Base-by-base conservation (phyloP, 2,797 vertebrate species). In the Anomalospiza imberbis region DNA sequence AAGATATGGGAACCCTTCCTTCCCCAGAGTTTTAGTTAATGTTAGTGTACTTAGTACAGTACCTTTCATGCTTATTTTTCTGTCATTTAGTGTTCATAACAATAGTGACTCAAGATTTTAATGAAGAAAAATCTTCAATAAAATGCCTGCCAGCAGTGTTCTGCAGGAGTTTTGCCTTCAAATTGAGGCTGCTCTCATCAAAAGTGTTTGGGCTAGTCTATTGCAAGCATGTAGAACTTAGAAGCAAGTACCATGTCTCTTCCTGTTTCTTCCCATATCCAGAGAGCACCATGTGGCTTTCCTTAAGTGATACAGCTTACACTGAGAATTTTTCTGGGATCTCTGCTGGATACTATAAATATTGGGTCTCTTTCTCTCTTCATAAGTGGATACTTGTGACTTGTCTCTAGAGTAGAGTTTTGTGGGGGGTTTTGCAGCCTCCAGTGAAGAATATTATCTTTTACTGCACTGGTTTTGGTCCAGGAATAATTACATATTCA, bases 41-140 rank as follows among this genome's bases (percentile, higher is more conserved):
- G 50, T 70, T 79, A 91, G 51, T 82, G 86, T 84, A 91, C 94
- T 97, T 53, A 55, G 75, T 94, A 92, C 85, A 75, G 22, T 97
- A 99, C 98, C 98, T 98, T 99, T 99, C 98, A 99, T 97, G 96
- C 96, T 99, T 94, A 99, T 99, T 98, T 99, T 98, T 96, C 98
- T 97, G 97, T 99, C 98, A 91, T 99, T 99, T 95, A 99, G 98
- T 76, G 98, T 99, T 97, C 98, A 98, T 91, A 99, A 97, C 81
- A 99, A 96, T 54, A 98, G 98, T 19, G 98, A 99, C 96, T 99
- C 98, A 50, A 98, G 97, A 68, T 98, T 98, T 97, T 99, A 98
- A 31, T 99, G 98, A 95, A 99, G 98, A 97, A 99, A 99, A 97
- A 99, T 99, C 88, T 98, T 98, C 89, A 99, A 95, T 18, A 99